These are phyloP conservation scores for Hyposoter didymator DNA, from an alignment of 2,888 invertebrate genomes.

Conservation along the genomic window DNA sequence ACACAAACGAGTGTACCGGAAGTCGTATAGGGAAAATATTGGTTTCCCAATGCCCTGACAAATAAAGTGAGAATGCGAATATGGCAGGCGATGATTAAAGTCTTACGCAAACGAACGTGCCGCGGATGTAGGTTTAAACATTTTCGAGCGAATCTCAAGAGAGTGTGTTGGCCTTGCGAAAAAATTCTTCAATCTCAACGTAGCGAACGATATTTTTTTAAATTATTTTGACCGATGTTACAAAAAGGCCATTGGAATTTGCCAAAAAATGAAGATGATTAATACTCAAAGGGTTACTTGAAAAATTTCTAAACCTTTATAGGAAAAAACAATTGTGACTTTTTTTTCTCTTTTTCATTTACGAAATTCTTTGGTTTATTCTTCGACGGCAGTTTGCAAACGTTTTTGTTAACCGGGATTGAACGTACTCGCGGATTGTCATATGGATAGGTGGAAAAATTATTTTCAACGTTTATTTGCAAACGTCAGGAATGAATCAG, in stretches of 20 bases:
- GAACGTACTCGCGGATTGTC: background rate
- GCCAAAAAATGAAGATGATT: background rate
- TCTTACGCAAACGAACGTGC: background rate
- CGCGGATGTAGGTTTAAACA: background rate
- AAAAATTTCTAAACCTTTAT: background rate
- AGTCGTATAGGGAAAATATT: conserved; percentile 45
- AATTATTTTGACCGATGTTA: background rate
- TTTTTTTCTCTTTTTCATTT: background rate
- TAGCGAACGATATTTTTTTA: background rate
- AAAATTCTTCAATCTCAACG: background rate
- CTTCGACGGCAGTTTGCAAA: background rate
- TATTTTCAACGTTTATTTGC: background rate
- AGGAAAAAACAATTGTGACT: background rate
- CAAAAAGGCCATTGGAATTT: background rate
- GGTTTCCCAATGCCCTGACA: conserved; percentile 70
- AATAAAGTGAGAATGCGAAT: conserved; percentile 77
- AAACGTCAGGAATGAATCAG: background rate
- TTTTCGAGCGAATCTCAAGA: conserved; percentile 5
- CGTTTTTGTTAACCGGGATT: background rate
- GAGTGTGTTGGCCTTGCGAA: background rate
- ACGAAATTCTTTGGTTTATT: background rate
- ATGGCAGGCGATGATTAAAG: conserved; percentile 55
- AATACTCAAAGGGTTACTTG: background rate
- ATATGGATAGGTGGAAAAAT: background rate
- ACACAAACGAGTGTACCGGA: conserved; percentile 55